A percentile compares a stretch with the other conserved stretches of the same genome.
phyloP scores from a whole-genome alignment of 2,797 vertebrate genomes.

The Sparus aurata region DNA sequence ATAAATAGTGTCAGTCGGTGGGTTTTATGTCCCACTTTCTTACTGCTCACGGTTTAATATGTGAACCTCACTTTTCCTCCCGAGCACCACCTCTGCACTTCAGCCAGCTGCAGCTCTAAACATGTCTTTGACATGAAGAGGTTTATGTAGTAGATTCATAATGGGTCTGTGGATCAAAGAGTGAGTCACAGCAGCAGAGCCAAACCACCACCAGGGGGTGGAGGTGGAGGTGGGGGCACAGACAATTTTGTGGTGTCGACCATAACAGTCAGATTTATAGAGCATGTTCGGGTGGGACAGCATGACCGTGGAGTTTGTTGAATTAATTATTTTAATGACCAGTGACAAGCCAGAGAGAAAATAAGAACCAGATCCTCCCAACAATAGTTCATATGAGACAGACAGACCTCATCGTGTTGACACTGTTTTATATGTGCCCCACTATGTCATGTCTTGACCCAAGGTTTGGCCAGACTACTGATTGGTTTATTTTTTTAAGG shows the following conservation, averaged over 20 bases:
- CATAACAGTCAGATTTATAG: constrained; percentile 47
- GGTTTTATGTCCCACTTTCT: constrained; percentile 18
- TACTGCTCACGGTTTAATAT: constrained; percentile 16
- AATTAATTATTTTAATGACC: constrained; percentile 48
- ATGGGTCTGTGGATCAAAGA: constrained; percentile 47
- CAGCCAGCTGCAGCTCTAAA: constrained; percentile 24
- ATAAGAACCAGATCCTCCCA: constrained; percentile 42
- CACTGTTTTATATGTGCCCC: constrained; percentile 29
- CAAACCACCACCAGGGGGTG: constrained; percentile 33
- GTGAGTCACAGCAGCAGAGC: constrained; percentile 11
- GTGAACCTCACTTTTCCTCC: constrained; percentile 8
- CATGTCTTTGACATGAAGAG: constrained; percentile 22
- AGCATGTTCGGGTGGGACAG: constrained; percentile 16
- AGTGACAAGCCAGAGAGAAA: constrained; percentile 34
- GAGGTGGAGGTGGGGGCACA: not conserved
- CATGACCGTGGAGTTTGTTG: constrained; percentile 27
- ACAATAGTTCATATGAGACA: constrained; percentile 27
- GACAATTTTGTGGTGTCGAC: constrained; percentile 14
- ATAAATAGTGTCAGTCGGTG: constrained; percentile 32
- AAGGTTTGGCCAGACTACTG: constrained; percentile 29
- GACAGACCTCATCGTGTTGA: constrained; percentile 35
- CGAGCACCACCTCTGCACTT: constrained; percentile 15
- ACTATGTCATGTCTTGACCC: constrained; percentile 32
- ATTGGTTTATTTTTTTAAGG: constrained; percentile 37
- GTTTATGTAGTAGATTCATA: constrained; percentile 31